These are phyloP conservation scores for Polymixis flavicincta DNA, from an alignment of 2,888 invertebrate genomes.

Conservation along the genomic window DNA sequence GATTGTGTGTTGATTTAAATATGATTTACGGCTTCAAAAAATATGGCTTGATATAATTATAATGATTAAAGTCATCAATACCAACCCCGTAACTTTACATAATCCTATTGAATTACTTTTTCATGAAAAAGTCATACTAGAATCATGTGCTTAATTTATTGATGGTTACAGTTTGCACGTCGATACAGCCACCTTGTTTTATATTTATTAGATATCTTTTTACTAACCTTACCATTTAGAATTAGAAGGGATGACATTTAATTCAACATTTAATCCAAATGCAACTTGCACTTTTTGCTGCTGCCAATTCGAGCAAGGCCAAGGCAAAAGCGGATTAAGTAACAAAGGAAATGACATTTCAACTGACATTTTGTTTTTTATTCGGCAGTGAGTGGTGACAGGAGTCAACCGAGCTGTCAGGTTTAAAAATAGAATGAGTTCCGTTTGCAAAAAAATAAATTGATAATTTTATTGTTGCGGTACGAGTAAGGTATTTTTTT, in stretches of 20 bases:
- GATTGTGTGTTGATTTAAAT: too few relatives aligned
- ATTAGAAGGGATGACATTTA: constrained; percentile 52
- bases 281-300: constrained; percentile 40
- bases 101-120: too few relatives aligned
- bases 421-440: constrained; percentile 34
- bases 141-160: too few relatives aligned
- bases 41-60: too few relatives aligned
- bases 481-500: background rate
- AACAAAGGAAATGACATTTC: constrained; percentile 55
- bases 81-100: too few relatives aligned
- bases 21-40: too few relatives aligned
- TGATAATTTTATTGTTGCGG: background rate
- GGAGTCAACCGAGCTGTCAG: constrained; percentile 25
- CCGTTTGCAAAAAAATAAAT: background rate
- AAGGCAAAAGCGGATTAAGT: constrained; percentile 15
- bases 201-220: too few relatives aligned
- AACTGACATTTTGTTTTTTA: constrained; percentile 53
- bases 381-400: constrained; percentile 23
- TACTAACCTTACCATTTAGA: constrained; percentile 37
- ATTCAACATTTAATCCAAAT: constrained; percentile 7
- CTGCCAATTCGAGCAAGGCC: constrained; percentile 41
- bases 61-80: too few relatives aligned
- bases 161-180: too few relatives aligned
- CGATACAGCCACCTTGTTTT: too few relatives aligned
- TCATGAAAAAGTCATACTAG: too few relatives aligned